Evolutionary conservation across 35 echinoderm and acorn worm species (phyloP).

Genomic region (Nesometra sesokonis): DNA sequence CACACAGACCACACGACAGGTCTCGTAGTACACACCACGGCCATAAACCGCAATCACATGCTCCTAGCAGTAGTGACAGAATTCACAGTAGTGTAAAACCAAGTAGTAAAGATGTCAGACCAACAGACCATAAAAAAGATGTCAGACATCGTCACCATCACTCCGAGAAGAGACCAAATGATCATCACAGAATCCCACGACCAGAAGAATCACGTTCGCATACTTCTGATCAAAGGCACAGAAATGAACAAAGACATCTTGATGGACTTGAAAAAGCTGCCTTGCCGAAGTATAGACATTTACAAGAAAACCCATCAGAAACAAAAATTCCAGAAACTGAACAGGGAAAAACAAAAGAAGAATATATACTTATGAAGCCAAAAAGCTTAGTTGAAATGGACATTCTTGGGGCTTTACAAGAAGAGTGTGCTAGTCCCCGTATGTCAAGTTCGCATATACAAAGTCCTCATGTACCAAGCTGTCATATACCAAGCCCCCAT

Average conservation of each 20-base stretch:
- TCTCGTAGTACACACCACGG: neutral
- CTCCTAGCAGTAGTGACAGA: neutral
- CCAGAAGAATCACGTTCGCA: neutral
- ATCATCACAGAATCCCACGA: neutral
- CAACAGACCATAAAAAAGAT: neutral
- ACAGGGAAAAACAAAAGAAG: neutral
- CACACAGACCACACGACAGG: neutral
- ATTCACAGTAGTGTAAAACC: neutral
- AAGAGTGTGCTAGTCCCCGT: neutral
- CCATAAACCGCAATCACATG: neutral
- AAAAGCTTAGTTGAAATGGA: neutral
- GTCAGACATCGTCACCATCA: neutral
- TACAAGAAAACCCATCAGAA: neutral
- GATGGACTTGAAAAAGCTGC: neutral
- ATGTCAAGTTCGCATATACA: neutral
- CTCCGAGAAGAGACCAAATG: neutral
- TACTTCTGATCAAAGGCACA: neutral
- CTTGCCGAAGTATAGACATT: neutral
- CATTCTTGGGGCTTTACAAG: neutral
- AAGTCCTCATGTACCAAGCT: no score
- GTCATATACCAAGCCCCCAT: no score
- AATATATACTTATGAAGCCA: neutral
- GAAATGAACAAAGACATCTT: neutral
- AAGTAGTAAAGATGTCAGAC: neutral
- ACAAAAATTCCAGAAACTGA: neutral